A percentile compares a stretch with the other conserved stretches of the same genome.
phyloP scores from a whole-genome alignment of 2,113 vertebrate species.

The Pampusana beccarii region DNA sequence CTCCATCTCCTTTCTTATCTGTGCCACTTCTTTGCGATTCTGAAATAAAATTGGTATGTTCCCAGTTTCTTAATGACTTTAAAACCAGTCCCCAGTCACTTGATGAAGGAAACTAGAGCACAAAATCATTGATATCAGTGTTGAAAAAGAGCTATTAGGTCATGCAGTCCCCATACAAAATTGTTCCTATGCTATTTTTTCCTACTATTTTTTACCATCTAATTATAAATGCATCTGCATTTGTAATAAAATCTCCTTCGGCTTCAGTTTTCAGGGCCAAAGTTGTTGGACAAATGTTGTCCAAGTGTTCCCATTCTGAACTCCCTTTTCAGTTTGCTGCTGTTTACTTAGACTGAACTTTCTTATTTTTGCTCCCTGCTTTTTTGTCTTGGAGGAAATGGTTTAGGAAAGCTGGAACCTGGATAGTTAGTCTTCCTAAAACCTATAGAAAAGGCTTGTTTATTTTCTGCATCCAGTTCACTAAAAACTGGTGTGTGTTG shows the following conservation, averaged over 20 bases:
- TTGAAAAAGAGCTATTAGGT: constrained; percentile 43
- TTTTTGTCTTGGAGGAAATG: not conserved
- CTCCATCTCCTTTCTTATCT: not conserved
- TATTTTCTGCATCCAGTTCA: not conserved
- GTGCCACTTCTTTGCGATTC: not conserved
- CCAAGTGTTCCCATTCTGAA: not conserved
- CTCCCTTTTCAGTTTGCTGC: not conserved
- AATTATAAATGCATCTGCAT: constrained; percentile 58
- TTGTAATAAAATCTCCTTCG: constrained; percentile 43
- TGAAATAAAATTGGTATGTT: not conserved
- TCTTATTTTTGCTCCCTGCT: not conserved
- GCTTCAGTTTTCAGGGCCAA: constrained; percentile 14
- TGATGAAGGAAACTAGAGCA: constrained; percentile 29
- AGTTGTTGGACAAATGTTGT: not conserved
- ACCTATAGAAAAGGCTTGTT: not conserved
- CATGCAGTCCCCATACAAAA: not conserved
- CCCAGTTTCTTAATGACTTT: constrained; percentile 15
- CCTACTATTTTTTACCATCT: constrained; percentile 40
- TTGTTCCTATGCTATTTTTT: constrained; percentile 54
- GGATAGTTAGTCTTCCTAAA: not conserved
- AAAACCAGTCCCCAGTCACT: constrained; percentile 14
- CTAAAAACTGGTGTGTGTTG: not conserved
- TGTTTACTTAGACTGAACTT: not conserved
- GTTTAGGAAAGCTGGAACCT: not conserved
- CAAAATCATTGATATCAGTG: constrained; percentile 1